These are phyloP conservation scores for Calosoma granatense DNA, from an alignment of 1,140 invertebrate species.

Conservation along the genomic window DNA sequence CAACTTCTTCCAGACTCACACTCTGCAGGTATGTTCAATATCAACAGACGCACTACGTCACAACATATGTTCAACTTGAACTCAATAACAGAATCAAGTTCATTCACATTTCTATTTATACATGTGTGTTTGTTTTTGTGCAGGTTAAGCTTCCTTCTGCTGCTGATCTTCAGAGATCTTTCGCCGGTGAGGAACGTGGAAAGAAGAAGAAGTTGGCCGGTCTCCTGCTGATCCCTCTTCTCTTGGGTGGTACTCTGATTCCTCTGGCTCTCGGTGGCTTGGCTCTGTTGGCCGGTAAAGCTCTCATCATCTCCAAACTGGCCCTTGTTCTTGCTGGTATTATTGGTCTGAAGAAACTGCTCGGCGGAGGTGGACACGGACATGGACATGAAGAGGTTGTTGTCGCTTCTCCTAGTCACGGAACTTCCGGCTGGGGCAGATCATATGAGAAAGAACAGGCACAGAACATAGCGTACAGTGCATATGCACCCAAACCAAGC, in stretches of 20 bases:
- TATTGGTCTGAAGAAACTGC: conserved; percentile 71
- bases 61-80: not conserved
- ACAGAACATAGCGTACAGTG: conserved; percentile 50
- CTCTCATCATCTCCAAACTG: conserved; percentile 71
- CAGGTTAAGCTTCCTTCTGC: conserved; percentile 53
- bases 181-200: conserved; percentile 43
- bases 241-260: conserved; percentile 67
- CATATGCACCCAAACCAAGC: conserved; percentile 39
- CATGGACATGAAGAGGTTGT: conserved; percentile 53
- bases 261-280: conserved; percentile 68
- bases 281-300: conserved; percentile 70
- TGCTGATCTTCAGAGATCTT: conserved; percentile 48
- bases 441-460: conserved; percentile 46
- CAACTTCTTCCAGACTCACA: conserved; percentile 63
- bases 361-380: conserved; percentile 47
- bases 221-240: conserved; percentile 60
- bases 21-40: conserved; percentile 50
- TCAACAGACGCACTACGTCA: not conserved
- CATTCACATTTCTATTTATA: conserved; percentile 17
- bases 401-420: conserved; percentile 55
- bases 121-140: conserved; percentile 14
- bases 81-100: conserved; percentile 23
- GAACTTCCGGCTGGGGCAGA: conserved; percentile 59
- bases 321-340: conserved; percentile 70
- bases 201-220: conserved; percentile 60